Evolutionary conservation across 2,113 vertebrate species (phyloP), one percentile per base, ranked within the genome.

Genomic region (Hippocampus zosterae): DNA sequence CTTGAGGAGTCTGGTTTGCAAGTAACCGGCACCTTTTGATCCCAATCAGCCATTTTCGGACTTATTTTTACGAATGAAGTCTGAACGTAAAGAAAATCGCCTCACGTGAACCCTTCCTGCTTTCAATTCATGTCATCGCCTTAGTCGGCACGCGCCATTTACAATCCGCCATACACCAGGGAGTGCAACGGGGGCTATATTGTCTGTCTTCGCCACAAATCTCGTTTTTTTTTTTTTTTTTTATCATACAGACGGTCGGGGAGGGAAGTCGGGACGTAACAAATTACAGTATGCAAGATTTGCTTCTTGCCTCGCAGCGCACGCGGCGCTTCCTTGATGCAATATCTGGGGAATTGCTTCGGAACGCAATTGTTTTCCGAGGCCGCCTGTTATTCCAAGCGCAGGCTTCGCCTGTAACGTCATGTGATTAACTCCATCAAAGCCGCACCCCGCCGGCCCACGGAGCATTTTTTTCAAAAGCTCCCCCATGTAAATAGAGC

Each of bases 261-360:
- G 40, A 59, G 40, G n/a, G 63, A 78, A 77, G 68, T 68, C 46
- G 15, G 46, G 27, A 69, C 50, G 72, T 68, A 80, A 76, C 63
- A 86, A 77, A 88, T 9, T 33, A 61, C 63, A 79, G 59, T 52
- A 44, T 29, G 40, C 72, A 65, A 69, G 56, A 57, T 44, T 15
- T 50, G 60, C 16, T 76, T 78, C 61, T 67, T 71, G 71, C 76
- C 66, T 67, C 73, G 48, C 42, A 60, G 50, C n/a, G 68, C 68
- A 25, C 11, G 23, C 72, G 77, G 63, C 3, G 5, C 23, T 63
- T 68, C 77, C 73, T 79, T 81, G 71, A 82, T 85, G 66, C 18
- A 84, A 78, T 79, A 85, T 81, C 84, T 67, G 65, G 77, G 84
- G 77, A 80, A 87, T 74, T 77, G 81, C 74, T 75, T 74, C 83